Base-by-base conservation (phyloP, 2,888 invertebrate species). In the Zele albiditarsus region DNA sequence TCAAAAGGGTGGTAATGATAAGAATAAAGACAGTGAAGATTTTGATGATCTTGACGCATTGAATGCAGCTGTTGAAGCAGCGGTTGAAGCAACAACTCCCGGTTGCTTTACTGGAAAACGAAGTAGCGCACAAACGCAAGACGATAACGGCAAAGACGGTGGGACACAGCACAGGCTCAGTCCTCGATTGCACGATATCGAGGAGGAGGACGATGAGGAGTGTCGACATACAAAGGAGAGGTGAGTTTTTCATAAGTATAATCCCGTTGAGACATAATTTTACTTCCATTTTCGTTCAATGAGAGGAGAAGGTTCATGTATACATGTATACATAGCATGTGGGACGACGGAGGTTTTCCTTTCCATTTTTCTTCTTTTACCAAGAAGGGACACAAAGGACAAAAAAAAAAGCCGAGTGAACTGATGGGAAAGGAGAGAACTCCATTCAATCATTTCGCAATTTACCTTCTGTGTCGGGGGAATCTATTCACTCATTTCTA, bases 181-280 rank as follows among this genome's bases (percentile, higher is more conserved):
- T 93, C 94, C 95, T 70, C 94, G 94, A 76, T 91, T 95, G 80
- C 95, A 95, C 82, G 95, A 95, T 84, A 95, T 95, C 80, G 94
- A 95, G 87, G 95, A 95, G 88, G 95, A 95, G 89, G 95, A 95
- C 90, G 94, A 94, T 87, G 92, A 93, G 75, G 92, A 92, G 77
- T 82, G 87, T 78, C 87, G 86, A 31, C 83, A 85, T 77, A 85
- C 89, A 82, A 85, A 90, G 89, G 88, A 86, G 78, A 86, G 88
- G 89, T 89, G 73, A 82, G 84, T 80, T 33, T 53, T 42, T 10
- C n/a, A n/a, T 68, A 20, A 27, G 12, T 53, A 10, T 28, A 67
- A 67, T 27, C 27, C 49, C 46, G 33, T 66, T 49, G 20, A 28
- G 42, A 46, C 12, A 46, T 42, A 8, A 46, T 38, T 31, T 62